These are phyloP conservation scores for Dendropsophus ebraccatus DNA, from an alignment of 2,113 vertebrate species.

Conservation along the genomic window DNA sequence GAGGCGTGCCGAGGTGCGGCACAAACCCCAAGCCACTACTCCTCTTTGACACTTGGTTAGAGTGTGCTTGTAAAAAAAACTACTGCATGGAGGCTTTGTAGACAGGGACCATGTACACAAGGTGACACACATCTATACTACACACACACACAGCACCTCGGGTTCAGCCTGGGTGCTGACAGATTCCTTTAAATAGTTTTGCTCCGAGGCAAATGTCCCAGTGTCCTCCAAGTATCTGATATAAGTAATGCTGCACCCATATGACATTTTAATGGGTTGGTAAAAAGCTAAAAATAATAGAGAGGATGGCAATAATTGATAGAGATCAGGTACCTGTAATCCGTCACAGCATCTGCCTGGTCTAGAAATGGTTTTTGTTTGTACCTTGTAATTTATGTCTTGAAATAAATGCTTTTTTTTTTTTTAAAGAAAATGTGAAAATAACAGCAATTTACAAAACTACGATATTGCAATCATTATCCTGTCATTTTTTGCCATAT, in stretches of 20 bases:
- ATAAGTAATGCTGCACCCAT: background rate
- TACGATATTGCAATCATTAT: background rate
- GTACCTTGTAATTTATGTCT: background rate
- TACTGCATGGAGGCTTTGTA: too few relatives aligned
- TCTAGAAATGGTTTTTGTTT: background rate
- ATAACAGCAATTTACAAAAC: background rate
- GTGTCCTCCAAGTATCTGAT: background rate
- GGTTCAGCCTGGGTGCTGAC: too few relatives aligned
- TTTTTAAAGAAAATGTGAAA: background rate
- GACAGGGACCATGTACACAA: too few relatives aligned
- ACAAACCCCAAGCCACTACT: too few relatives aligned
- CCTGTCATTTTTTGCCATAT: background rate
- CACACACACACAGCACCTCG: too few relatives aligned
- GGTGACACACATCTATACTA: too few relatives aligned
- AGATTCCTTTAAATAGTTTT: background rate
- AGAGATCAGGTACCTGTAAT: constrained; percentile 11
- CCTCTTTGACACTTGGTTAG: too few relatives aligned
- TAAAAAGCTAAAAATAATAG: constrained; percentile 7
- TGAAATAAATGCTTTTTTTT: background rate
- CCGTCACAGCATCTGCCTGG: background rate
- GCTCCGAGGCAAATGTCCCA: background rate
- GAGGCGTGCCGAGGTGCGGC: too few relatives aligned
- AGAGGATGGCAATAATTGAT: constrained; percentile 14
- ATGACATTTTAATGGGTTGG: background rate
- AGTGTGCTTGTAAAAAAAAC: too few relatives aligned